A percentile compares a stretch with the other conserved stretches of the same genome.
Conservation (phyloP, 2,113 vertebrate species). For the Phyllopteryx taeniolatus region DNA sequence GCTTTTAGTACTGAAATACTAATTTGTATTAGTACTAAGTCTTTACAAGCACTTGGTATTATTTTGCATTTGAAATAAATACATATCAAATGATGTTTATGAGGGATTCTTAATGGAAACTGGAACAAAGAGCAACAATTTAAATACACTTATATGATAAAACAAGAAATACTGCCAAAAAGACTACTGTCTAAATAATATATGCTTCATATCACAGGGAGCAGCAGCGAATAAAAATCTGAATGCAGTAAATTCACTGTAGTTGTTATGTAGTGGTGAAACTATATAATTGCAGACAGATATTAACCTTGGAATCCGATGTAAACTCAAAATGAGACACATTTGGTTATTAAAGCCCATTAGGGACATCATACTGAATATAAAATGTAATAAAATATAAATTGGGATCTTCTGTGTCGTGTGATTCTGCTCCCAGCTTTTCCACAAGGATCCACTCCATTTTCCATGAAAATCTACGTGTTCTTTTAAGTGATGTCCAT, state of each 20-base stretch:
- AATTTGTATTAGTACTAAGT: too few species aligned
- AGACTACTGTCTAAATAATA: not conserved
- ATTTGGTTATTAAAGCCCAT: not conserved
- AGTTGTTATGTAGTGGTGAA: not conserved
- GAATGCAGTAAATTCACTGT: not conserved
- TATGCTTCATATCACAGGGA: not conserved
- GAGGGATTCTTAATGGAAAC: not conserved
- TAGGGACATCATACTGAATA: constrained; percentile 1
- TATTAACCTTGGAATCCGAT: constrained; percentile 4
- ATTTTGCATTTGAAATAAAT: not conserved
- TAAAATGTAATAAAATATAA: constrained; percentile 6
- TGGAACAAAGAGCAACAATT: not conserved
- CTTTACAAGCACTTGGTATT: not conserved
- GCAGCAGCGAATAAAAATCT: not conserved
- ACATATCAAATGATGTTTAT: not conserved
- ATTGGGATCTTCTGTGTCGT: constrained; percentile 4
- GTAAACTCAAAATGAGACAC: constrained; percentile 5
- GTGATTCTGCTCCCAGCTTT: constrained; percentile 5
- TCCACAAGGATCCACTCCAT: constrained; percentile 1
- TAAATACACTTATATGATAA: too few species aligned
- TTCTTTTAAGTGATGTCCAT: constrained; percentile 21
- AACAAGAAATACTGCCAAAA: too few species aligned
- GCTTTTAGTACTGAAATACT: not conserved
- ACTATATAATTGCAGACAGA: not conserved
- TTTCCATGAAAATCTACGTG: constrained; percentile 21